Conservation (phyloP, 2,113 vertebrate genomes). For the human region GRCh38 chr2:24528001-24528500, state of each 20-base stretch:
- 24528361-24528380: no score
- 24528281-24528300: background rate
- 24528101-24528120: background rate
- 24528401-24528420: no score
- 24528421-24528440: no score
- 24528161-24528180: background rate
- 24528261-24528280: background rate
- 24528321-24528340: background rate
- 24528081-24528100: background rate
- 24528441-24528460: no score
- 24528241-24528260: background rate
- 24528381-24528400: no score
- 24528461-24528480: no score
- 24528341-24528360: no score
- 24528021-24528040: background rate
- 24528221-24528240: background rate
- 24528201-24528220: background rate
- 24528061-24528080: background rate
- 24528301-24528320: background rate
- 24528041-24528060: background rate
- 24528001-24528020: background rate
- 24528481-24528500: no score
- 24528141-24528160: background rate
- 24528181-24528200: constrained; percentile 15
- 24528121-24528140: background rate